Conservation (phyloP, 2,888 invertebrate genomes). For the Tetanocera ferruginea region DNA sequence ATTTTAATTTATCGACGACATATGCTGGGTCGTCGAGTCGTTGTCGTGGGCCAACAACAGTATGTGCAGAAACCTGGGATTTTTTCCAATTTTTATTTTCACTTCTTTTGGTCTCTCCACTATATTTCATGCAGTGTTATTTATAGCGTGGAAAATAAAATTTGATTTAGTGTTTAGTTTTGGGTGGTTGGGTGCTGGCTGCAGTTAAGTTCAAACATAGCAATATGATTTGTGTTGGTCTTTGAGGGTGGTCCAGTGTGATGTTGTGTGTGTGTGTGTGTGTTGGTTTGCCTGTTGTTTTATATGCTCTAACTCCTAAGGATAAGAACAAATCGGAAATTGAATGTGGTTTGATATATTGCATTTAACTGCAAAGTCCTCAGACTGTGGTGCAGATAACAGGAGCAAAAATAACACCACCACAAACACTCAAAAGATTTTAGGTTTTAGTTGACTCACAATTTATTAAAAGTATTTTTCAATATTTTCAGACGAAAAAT, state of each 20-base stretch:
- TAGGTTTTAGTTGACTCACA: too few relatives aligned
- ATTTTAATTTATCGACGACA: slow-evolving; percentile 70
- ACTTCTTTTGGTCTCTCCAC: not conserved
- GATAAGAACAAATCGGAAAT: slow-evolving; percentile 10
- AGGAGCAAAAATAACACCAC: too few relatives aligned
- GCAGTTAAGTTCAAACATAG: slow-evolving; percentile 24
- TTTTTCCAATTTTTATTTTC: not conserved
- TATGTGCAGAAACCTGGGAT: slow-evolving; percentile 14
- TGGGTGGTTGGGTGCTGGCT: not conserved
- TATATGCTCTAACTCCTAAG: not conserved
- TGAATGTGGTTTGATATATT: slow-evolving; percentile 12
- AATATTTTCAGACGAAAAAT: too few relatives aligned
- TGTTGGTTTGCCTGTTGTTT: not conserved
- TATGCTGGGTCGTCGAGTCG: slow-evolving; percentile 52
- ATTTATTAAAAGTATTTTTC: too few relatives aligned
- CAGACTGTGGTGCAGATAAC: too few relatives aligned
- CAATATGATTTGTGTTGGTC: slow-evolving; percentile 21
- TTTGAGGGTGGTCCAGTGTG: not conserved
- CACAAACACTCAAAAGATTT: too few relatives aligned
- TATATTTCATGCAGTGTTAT: slow-evolving; percentile 28
- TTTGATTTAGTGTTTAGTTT: slow-evolving; percentile 64
- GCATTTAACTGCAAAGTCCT: not conserved
- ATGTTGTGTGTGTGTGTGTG: not conserved
- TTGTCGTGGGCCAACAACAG: slow-evolving; percentile 19
- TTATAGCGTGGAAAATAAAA: slow-evolving; percentile 64